These are phyloP conservation scores for Drosophila merina DNA, from an alignment of 2,888 invertebrate genomes.

Conservation along the genomic window DNA sequence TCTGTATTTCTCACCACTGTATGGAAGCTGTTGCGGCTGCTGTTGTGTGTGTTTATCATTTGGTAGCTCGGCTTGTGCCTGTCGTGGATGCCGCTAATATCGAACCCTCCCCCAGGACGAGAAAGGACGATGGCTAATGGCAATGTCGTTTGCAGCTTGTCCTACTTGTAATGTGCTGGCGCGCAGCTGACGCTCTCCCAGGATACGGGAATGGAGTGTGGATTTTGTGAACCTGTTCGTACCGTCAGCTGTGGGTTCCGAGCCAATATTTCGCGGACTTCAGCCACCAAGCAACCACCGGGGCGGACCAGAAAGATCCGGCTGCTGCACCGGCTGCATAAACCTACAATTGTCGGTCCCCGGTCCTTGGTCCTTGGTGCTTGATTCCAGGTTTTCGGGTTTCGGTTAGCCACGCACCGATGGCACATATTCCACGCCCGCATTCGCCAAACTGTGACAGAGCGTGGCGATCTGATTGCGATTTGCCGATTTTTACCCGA, in stretches of 20 bases:
- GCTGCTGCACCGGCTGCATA: conserved; percentile 72
- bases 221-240: conserved; percentile 72
- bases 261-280: conserved; percentile 25
- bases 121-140: conserved; percentile 59
- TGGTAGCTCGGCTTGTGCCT: conserved; percentile 52
- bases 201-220: conserved; percentile 47
- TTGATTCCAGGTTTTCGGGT: conserved; percentile 23
- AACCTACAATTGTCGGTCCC: conserved; percentile 82
- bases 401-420: conserved; percentile 71
- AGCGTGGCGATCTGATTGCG: conserved; percentile 71
- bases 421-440: conserved; percentile 78
- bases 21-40: conserved; percentile 16
- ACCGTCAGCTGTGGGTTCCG: conserved; percentile 63
- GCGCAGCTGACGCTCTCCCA: conserved; percentile 74
- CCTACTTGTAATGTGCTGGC: conserved; percentile 79
- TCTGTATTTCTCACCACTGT: conserved; percentile 27
- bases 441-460: conserved; percentile 65
- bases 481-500: conserved; percentile 32
- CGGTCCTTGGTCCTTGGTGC: conserved; percentile 31
- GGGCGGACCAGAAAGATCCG: conserved; percentile 45
- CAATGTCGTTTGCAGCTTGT: conserved; percentile 78
- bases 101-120: conserved; percentile 40
- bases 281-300: conserved; percentile 59
- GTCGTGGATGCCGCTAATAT: conserved; percentile 71
- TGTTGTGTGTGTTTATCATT: conserved; percentile 53